These are phyloP conservation scores for Eulithis testata DNA, from an alignment of 2,888 invertebrate genomes.

Conservation along the genomic window DNA sequence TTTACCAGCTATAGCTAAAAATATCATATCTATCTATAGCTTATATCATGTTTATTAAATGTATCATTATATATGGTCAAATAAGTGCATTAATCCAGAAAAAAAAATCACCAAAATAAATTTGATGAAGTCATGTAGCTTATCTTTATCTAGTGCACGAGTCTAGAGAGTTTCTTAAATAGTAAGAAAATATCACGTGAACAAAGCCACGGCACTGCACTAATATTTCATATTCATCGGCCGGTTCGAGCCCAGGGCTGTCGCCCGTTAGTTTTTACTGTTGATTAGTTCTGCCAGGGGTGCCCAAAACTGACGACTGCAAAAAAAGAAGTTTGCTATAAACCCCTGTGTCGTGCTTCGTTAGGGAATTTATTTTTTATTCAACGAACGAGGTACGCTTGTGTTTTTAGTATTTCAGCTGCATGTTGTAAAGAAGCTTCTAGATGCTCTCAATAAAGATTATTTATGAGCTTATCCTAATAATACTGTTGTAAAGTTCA, in stretches of 20 bases:
- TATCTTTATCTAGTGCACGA: no score
- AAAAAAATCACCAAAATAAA: no score
- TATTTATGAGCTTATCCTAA: background rate
- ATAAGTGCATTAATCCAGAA: no score
- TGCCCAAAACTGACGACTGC: slow-evolving; percentile 38
- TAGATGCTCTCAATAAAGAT: slow-evolving; percentile 15
- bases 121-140: no score
- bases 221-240: slow-evolving; percentile 46
- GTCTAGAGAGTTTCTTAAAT: background rate
- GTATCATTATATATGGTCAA: no score
- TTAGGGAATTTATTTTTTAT: slow-evolving; percentile 37
- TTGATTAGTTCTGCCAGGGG: slow-evolving; percentile 56
- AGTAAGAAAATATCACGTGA: background rate
- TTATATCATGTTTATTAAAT: no score
- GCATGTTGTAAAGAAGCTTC: slow-evolving; percentile 23
- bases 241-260: slow-evolving; percentile 42
- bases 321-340: slow-evolving; percentile 4
- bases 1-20: no score
- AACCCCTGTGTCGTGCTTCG: slow-evolving; percentile 21
- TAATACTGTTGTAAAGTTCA: no score
- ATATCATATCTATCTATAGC: no score
- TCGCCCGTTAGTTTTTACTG: slow-evolving; percentile 53
- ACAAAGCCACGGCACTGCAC: slow-evolving; percentile 13
- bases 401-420: slow-evolving; percentile 20
- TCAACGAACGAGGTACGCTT: slow-evolving; percentile 24